phyloP scores from a whole-genome alignment of 2,113 vertebrate genomes.

The Rhineura floridana region DNA sequence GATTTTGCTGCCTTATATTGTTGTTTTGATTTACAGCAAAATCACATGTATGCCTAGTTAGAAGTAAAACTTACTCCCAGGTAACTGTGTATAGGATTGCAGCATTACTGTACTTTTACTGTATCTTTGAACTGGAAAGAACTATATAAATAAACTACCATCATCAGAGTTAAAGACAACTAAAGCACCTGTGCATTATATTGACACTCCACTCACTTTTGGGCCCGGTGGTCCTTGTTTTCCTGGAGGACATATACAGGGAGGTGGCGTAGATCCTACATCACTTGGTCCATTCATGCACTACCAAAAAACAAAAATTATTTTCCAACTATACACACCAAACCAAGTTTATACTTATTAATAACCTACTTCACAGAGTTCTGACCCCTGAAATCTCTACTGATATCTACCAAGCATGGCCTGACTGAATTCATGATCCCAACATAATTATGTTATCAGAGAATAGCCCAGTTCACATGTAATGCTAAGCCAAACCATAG shows the following conservation, averaged over 20 bases:
- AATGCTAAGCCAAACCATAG: too few relatives aligned
- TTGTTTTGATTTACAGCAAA: too few relatives aligned
- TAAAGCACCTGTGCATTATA: neutral
- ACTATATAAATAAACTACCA: neutral
- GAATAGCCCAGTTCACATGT: neutral
- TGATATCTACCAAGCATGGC: neutral
- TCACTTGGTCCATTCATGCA: conserved; percentile 88
- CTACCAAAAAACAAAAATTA: conserved; percentile 72
- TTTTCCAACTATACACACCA: conserved; percentile 17
- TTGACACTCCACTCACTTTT: conserved; percentile 75
- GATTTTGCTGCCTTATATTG: too few relatives aligned
- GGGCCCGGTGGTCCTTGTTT: conserved; percentile 85
- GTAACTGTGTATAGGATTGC: too few relatives aligned
- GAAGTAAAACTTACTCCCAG: too few relatives aligned
- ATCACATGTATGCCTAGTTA: too few relatives aligned
- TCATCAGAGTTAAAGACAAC: neutral
- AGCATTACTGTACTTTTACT: too few relatives aligned
- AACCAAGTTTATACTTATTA: neutral
- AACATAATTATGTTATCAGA: too few relatives aligned
- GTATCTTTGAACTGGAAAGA: neutral
- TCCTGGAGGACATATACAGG: conserved; percentile 90
- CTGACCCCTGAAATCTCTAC: neutral
- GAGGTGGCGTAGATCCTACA: conserved; percentile 82
- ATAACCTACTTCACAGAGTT: neutral
- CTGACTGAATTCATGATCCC: neutral